Percentiles rank a stretch among this genome's conserved stretches.
Conservation (phyloP, 2,113 vertebrate genomes). For the Brachypodius melanocephalos region DNA sequence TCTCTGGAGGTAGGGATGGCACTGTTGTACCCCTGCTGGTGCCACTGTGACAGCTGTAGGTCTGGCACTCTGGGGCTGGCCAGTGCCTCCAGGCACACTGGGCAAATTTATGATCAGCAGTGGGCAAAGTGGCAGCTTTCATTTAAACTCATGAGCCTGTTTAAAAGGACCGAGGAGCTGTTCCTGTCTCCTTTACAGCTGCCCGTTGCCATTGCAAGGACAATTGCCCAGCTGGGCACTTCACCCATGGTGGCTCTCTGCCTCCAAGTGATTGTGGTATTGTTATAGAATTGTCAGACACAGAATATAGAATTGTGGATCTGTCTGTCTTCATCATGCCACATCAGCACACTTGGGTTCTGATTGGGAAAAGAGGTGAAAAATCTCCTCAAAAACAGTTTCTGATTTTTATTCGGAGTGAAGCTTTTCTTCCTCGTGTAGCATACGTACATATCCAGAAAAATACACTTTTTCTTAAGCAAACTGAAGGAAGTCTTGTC, state of each 20-base stretch:
- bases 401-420: neutral
- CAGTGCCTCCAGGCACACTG: neutral
- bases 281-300: neutral
- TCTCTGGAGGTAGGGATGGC: neutral
- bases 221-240: neutral
- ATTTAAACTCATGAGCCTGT: neutral
- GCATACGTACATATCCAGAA: neutral
- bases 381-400: neutral
- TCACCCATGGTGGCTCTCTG: neutral
- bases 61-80: neutral
- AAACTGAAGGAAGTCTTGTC: neutral
- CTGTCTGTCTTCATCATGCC: neutral
- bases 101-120: neutral
- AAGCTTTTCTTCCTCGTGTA: neutral
- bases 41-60: neutral
- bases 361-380: neutral
- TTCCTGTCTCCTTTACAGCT: neutral
- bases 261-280: neutral
- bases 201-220: neutral
- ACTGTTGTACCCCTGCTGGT: neutral
- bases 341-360: neutral
- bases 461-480: neutral
- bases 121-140: neutral
- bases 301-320: neutral
- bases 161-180: neutral